Percentiles rank a stretch among this genome's conserved stretches.
phyloP scores from a whole-genome alignment of 2,113 vertebrate species.

The Neogale vison region DNA sequence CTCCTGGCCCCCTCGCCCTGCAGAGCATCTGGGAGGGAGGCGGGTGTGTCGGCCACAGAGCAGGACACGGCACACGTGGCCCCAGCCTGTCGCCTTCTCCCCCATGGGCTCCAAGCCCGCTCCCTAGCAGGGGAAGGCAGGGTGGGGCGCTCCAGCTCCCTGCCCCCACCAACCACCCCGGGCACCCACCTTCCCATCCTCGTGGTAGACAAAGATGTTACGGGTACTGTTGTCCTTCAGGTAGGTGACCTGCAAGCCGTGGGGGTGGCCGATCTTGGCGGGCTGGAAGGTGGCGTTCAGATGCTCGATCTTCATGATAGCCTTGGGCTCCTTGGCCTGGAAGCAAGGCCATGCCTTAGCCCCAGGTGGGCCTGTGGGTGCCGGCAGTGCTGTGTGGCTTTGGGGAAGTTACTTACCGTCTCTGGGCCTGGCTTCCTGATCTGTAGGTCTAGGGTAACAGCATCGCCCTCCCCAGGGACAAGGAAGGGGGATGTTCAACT shows the following conservation, averaged over 20 bases:
- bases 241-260: constrained; percentile 96
- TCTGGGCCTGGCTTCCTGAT: not conserved
- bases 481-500: rapidly evolving
- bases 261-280: constrained; percentile 91
- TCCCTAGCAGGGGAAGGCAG: rapidly evolving
- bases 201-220: constrained; percentile 97
- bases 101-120: rapidly evolving
- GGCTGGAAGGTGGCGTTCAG: constrained; percentile 97
- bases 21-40: not conserved
- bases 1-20: not conserved
- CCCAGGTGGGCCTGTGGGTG: not conserved
- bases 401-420: not conserved
- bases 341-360: constrained; percentile 50
- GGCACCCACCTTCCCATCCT: constrained; percentile 94
- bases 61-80: not conserved
- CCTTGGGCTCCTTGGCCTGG: constrained; percentile 97
- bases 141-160: too few relatives aligned
- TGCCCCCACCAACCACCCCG: rapidly evolving
- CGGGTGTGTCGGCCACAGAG: not conserved
- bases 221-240: constrained; percentile 97
- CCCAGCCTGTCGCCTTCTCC: not conserved
- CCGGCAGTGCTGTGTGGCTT: not conserved
- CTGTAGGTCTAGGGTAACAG: not conserved
- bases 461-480: too few relatives aligned
- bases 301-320: constrained; percentile 93